Base-by-base conservation (phyloP, 1,140 invertebrate species). In the Zaprionus davidi region DNA sequence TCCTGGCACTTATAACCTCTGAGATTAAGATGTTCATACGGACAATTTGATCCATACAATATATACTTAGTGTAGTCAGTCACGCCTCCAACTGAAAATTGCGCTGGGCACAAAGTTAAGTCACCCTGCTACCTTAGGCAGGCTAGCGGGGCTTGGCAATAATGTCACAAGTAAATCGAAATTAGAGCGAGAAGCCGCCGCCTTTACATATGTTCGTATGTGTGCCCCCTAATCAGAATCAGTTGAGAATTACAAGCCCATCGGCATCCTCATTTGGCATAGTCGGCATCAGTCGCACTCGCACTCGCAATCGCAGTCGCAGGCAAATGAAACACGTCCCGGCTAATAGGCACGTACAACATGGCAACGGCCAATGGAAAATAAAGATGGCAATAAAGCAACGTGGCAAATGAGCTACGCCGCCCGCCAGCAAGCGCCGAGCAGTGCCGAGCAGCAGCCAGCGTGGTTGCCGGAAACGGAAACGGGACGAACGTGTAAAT, bases 331-430 rank as follows among this genome's bases (percentile, higher is more conserved):
- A 79, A 87, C 82, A 86, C 82, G 82, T 86, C 65, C 63, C 56
- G 70, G 80, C 80, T 86, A 86, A 86, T 86, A 88, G 82, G 81
- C 82, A 86, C 82, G 82, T 86, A 82, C 66, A 44, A 36, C 24
- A 75, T 65, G 75, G 57, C 81, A 79, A 77, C 73, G 62, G 49
- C 70, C 56, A 65, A 74, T 74, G 75, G 70, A 64, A 69, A 78
- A 64, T 78, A 78, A 75, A 74, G 76, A 78, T 71, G 79, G 71
- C 76, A 77, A 82, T 85, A 85, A 85, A 82, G 83, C 79, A 72
- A 70, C 71, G 68, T 82, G 82, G 82, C 82, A 85, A 85, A 85
- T 86, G 82, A 79, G 82, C 73, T 65, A 68, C 34, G 41, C 7
- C 46, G 34, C 49, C 28, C 46, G 24, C 34, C 34, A 12, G 24